phyloP scores from a whole-genome alignment of 2,888 invertebrate genomes.

The Lycia hirtaria region DNA sequence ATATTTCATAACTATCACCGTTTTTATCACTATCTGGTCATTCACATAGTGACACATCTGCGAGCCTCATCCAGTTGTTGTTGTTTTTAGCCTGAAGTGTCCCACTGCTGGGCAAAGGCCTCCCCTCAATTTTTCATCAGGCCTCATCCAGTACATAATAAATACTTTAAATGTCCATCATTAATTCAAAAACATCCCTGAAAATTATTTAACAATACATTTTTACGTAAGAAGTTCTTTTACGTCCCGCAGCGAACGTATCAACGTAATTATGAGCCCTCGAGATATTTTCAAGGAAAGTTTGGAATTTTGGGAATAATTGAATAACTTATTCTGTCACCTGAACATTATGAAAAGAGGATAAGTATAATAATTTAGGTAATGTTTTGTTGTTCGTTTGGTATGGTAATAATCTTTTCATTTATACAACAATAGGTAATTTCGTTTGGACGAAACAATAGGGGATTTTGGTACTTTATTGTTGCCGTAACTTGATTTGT shows the following conservation, averaged over 20 bases:
- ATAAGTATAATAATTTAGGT: conserved; percentile 31
- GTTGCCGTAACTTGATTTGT: no score
- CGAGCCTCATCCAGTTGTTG: no score
- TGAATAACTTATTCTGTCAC: conserved; percentile 40
- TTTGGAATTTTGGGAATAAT: conserved; percentile 36
- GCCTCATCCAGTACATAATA: no score
- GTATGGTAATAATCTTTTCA: not conserved
- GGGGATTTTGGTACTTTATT: no score
- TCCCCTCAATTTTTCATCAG: no score
- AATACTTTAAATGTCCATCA: not conserved
- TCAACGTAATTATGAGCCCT: conserved; percentile 35
- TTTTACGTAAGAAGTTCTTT: conserved; percentile 26
- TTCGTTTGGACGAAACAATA: no score
- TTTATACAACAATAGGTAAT: no score
- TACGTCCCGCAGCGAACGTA: conserved; percentile 27
- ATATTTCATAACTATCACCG: no score
- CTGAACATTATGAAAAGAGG: conserved; percentile 32
- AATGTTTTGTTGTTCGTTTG: not conserved
- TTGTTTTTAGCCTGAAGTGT: no score
- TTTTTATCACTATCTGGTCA: no score
- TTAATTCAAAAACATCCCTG: not conserved
- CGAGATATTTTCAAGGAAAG: conserved; percentile 30
- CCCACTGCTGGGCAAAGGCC: no score
- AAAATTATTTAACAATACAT: conserved; percentile 25
- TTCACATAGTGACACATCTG: no score